These are phyloP conservation scores for Drosophila guanche DNA, from an alignment of 1,140 invertebrate species.

Conservation along the genomic window DNA sequence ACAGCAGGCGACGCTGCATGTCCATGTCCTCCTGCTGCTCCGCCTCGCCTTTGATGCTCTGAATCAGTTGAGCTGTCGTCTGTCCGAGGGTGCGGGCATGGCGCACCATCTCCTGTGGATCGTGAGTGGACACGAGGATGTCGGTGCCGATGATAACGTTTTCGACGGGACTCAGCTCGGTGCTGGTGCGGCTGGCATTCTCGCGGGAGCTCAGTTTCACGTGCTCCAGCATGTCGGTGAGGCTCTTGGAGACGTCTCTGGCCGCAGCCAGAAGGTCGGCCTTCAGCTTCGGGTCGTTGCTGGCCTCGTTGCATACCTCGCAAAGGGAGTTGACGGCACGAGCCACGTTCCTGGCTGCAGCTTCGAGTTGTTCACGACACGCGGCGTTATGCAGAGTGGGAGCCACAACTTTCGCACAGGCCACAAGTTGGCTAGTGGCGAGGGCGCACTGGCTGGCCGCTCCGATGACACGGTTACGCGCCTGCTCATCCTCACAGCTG, in stretches of 20 bases:
- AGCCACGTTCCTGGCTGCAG: conserved; percentile 96
- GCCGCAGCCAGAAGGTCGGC: conserved; percentile 93
- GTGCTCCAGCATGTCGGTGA: conserved; percentile 96
- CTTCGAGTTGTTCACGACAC: conserved; percentile 96
- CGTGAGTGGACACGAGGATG: conserved; percentile 92
- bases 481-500: conserved; percentile 90
- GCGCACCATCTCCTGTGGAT: conserved; percentile 96
- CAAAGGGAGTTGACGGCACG: conserved; percentile 96
- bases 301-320: conserved; percentile 90
- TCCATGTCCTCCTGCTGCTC: conserved; percentile 94
- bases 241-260: conserved; percentile 93
- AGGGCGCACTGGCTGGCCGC: conserved; percentile 98
- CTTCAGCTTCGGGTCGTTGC: conserved; percentile 87
- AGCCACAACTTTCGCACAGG: conserved; percentile 97
- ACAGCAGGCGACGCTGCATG: conserved; percentile 93
- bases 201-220: conserved; percentile 88
- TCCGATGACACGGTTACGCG: conserved; percentile 95
- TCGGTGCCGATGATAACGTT: conserved; percentile 96
- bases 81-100: conserved; percentile 96
- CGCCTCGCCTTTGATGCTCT: conserved; percentile 96
- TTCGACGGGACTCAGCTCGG: conserved; percentile 93
- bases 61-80: conserved; percentile 95
- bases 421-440: conserved; percentile 98
- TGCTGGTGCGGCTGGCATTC: conserved; percentile 85
- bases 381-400: conserved; percentile 94